Evolutionary conservation across 2,888 invertebrate genomes (phyloP).

Genomic region (Eristalis pertinax): DNA sequence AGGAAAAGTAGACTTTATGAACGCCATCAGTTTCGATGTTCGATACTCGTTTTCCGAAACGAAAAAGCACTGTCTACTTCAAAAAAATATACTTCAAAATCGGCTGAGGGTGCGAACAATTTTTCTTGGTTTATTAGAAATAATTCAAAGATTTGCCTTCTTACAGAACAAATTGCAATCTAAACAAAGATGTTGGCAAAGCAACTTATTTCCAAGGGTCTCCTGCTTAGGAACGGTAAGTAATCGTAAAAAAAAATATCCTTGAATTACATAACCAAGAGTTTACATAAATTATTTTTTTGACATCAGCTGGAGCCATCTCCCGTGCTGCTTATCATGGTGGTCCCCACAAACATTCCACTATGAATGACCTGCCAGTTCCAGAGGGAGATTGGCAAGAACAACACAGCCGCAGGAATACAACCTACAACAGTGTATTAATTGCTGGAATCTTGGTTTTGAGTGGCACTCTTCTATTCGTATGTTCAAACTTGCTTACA

Average conservation of each 20-base stretch:
- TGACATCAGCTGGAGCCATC: constrained; percentile 76
- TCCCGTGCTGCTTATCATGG: constrained; percentile 78
- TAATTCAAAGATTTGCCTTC: background rate
- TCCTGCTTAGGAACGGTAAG: constrained; percentile 78
- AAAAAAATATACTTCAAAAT: constrained; percentile 45
- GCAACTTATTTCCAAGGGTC: constrained; percentile 75
- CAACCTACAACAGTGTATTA: constrained; percentile 87
- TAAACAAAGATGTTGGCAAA: constrained; percentile 78
- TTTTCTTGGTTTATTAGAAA: background rate
- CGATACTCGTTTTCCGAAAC: constrained; percentile 7
- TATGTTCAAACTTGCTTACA: constrained; percentile 70
- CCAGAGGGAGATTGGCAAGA: constrained; percentile 91
- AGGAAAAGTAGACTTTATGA: background rate
- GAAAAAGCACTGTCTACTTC: background rate
- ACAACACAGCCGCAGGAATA: constrained; percentile 85
- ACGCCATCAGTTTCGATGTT: background rate
- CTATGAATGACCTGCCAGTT: constrained; percentile 89
- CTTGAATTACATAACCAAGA: constrained; percentile 78
- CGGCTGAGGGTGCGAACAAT: constrained; percentile 8
- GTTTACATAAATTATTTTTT: background rate
- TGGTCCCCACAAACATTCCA: constrained; percentile 77
- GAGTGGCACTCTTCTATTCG: constrained; percentile 79
- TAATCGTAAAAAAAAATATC: constrained; percentile 39
- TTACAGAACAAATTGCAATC: background rate
- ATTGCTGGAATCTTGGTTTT: constrained; percentile 83